Base-by-base conservation (phyloP, 2,113 vertebrate species). In the Puntigrus tetrazona region DNA sequence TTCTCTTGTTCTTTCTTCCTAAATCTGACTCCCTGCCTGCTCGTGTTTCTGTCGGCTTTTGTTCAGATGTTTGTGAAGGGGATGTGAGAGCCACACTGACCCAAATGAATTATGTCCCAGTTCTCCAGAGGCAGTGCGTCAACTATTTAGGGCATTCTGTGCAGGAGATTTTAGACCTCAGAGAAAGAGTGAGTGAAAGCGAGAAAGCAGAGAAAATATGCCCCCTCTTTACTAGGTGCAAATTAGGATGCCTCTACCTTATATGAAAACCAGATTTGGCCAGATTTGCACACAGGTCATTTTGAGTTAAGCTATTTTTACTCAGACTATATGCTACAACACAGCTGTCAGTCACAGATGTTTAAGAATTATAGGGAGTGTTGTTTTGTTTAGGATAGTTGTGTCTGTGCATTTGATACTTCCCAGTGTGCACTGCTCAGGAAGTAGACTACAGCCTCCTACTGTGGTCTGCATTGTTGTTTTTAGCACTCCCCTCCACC, bases 381-480 rank as follows among this genome's bases (percentile, higher is more conserved):
- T 84, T 45, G 61, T 63, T 76, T 72, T 57, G 41, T 52, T 20
- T 78, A 50, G 61, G 43, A 79, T 61, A 34, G 76, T 63, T 1
- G 43, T 85, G 77, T 85, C 65, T 74, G 41, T 73, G 43, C 65
- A 75, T 36, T 81, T 61, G 84, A 88, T 73, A 83, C 82, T 83
- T 83, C 76, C 81, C 80, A 83, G 69, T 88, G 69, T 80, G 69
- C 80, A 85, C 86, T 76, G 81, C 81, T 81, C 93, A 94, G 93
- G 94, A 94, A 94, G 93, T 93, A 82, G 91, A 91, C 91, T 82
- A 88, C 88, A 92, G 93, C 90, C 89, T 93, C 93, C 93, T 88
- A 91, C 91, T 45, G 92, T 91, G 93, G 87, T 52, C 87, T 90
- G 90, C 90, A 94, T 94, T 94, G 94, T 94, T 94, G 90, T 93